Evolutionary conservation across 1,140 invertebrate species (phyloP), one percentile per base, ranked within the genome.

Genomic region (Hydropsyche tenuis): DNA sequence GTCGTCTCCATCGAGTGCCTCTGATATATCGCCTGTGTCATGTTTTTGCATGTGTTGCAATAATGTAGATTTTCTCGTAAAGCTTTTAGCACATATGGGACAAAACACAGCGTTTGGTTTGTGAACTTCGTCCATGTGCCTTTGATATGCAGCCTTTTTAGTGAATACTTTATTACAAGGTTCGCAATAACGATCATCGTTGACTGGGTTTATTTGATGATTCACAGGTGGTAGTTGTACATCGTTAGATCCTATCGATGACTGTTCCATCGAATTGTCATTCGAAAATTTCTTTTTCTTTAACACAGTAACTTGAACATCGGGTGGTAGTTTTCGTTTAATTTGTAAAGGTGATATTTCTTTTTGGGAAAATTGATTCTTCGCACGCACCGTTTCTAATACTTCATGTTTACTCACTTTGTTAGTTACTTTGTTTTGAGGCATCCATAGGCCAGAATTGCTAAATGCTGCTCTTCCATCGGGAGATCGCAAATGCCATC

Each of bases 91-190:
- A 73, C 88, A 89, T 1, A 86, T 81, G 0, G 82, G 81, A 73
- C 88, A 89, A 70, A 81, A 84, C 18, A 82, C 81, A 1, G 80
- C 82, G 78, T 79, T 82, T 65, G 72, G 78, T 53, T 83, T 77
- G 74, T 83, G 77, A 43, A 85, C 85, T 72, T 88, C 87, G 43
- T 86, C 85, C 84, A 89, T 87, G 74, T 89, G 88, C 0, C 83
- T 82, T 53, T 86, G 82, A 42, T 88, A 83, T 0, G 85, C 85
- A 1, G 85, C 82, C 18, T 84, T 82, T 77, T 89, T 88, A 0
- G 85, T 85, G 64, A 88, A 88, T 45, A 87, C 83, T 51, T 87
- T 88, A 1, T 86, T 87, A 72, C 88, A 89, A 2, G 89, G 82
- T 11, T 85, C 85, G 71, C 88, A 89, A 74, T 88, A 87, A 22